Evolutionary conservation across 2,113 vertebrate species (phyloP).

Genomic region (Coturnix japonica): DNA sequence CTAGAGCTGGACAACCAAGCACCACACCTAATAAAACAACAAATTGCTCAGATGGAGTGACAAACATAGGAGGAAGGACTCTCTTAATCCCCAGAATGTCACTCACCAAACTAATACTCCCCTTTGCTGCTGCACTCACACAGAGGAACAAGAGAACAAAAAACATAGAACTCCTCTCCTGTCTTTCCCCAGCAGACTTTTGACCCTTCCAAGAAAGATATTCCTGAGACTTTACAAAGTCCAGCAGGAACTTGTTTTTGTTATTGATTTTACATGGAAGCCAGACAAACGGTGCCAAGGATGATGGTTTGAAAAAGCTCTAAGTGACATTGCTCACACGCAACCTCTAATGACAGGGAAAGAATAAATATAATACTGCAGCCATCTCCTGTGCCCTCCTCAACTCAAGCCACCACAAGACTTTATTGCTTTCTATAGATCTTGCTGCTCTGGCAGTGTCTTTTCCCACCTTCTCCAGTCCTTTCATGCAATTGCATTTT

Average conservation of each 20-base stretch:
- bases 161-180: neutral
- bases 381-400: slow-evolving; percentile 1
- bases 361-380: neutral
- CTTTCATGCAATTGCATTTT: neutral
- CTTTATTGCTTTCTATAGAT: neutral
- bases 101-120: neutral
- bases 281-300: neutral
- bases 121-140: neutral
- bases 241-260: neutral
- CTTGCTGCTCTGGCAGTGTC: neutral
- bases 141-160: neutral
- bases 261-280: neutral
- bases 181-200: neutral
- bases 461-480: neutral
- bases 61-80: neutral
- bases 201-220: neutral
- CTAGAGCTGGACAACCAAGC: neutral
- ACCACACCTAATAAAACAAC: neutral
- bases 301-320: neutral
- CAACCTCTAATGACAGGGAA: neutral
- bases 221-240: neutral
- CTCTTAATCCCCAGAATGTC: neutral
- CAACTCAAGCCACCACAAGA: neutral
- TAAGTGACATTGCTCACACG: neutral
- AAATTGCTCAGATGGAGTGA: neutral